Base-by-base conservation (phyloP, 2,797 vertebrate species). In the Diplodus sargus region DNA sequence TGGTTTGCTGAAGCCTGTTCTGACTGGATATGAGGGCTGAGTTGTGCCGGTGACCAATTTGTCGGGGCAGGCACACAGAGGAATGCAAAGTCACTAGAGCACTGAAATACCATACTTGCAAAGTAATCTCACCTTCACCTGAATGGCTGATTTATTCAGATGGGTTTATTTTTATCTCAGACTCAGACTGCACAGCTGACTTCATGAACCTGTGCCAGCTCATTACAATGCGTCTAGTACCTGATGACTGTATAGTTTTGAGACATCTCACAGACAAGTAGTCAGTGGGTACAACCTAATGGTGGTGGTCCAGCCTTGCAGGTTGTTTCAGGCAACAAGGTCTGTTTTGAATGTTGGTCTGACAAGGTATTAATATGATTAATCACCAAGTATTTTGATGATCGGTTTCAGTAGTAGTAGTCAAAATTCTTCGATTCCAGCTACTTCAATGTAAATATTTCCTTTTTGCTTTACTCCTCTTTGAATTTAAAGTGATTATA, bases 21-120 rank as follows among this genome's bases (percentile, higher is more conserved):
- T 47, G n/a, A 80, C 81, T 83, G 64, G 75, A 69, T 86, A 57
- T 42, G 52, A 74, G 70, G 54, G 70, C 79, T 64, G 5, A 70
- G 71, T 83, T 83, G 73, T 82, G 39, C 77, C 6, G 1, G 22
- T 25, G 51, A 65, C 45, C 66, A 66, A 53, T 74, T 74, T 82
- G 56, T 86, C 63, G 25, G 66, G 74, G 56, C 70, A 85, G 48
- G 58, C 81, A 39, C 47, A 64, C 56, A 9, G 11, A 83, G 84
- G 90, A 91, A 90, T 90, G 89, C 28, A 60, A 57, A 78, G 62
- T 78, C 42, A 68, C 80, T 63, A 20, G 65, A 67, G 23, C 12
- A 30, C 61, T 84, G 8, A 74, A 82, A 85, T 78, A 62, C 54
- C 62, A 28, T 39, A 30, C 59, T 78, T 62, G 6, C n/a, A 72